Evolutionary conservation across 2,113 vertebrate species (phyloP), one percentile per base, ranked within the genome.

Genomic region (Dicaeum eximium): DNA sequence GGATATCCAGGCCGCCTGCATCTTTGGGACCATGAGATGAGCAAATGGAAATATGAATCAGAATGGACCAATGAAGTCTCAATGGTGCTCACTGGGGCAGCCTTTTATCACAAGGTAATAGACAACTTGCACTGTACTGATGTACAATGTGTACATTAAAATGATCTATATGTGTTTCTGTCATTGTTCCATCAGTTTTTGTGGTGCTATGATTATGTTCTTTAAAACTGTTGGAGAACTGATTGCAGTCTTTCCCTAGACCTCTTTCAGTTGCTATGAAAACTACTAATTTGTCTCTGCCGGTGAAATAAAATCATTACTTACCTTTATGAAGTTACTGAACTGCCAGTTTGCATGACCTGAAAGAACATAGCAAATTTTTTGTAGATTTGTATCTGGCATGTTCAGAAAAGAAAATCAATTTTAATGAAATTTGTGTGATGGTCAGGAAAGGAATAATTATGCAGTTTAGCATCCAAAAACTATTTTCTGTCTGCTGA

Each of bases 1-100:
- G 99, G 99, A 14, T 99, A 99, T 90, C 99, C 99, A 0, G 99
- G 99, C 17, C 98, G 99, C 28, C 98, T 99, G 72, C 99, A 99
- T 93, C 98, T 99, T 65, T 99, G 99, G 99, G 99, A 99, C 97
- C 99, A 99, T 13, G 99, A 99, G 96, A 99, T 99, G 98, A 99
- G 95, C 86, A 99, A 99, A 93, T 99, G 99, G 99, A 99, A 99
- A 90, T 99, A 99, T 2, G 99, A 99, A 95, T 99, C 99, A 0
- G 99, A 99, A 93, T 99, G 99, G 99, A 99, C 99, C 53, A 99
- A 99, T 12, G 99, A 99, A 97, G 99, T 99, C 53, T 99, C 99
- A 44, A 99, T 99, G 99, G 99, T 99, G 72, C 98, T 99, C 50
- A 99, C 99, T 1, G 99, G 99, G 53, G 99, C 99, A 37, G 99